Evolutionary conservation across 2,113 vertebrate genomes (phyloP).

Genomic region (Promerops cafer): DNA sequence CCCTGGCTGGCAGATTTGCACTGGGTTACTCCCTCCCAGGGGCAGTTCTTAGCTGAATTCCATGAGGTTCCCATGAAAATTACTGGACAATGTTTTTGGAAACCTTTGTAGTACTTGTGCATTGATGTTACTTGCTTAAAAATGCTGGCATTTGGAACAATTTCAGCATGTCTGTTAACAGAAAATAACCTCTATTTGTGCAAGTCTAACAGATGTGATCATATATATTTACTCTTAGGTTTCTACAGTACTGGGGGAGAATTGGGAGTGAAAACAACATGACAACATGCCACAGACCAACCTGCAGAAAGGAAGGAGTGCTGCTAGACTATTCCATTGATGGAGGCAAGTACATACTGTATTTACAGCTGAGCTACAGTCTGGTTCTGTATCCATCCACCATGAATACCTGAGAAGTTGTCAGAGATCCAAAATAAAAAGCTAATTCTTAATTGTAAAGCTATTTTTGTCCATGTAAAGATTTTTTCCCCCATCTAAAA

Average conservation of each 20-base stretch:
- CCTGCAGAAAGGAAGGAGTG: slow-evolving; percentile 94
- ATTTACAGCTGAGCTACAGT: background rate
- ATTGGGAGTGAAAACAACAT: slow-evolving; percentile 96
- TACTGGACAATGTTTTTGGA: background rate
- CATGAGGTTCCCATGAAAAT: background rate
- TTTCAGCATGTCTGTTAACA: background rate
- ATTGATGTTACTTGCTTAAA: background rate
- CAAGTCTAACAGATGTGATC: background rate
- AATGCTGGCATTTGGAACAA: background rate
- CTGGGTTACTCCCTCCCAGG: background rate
- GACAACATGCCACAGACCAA: slow-evolving; percentile 90
- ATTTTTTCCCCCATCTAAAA: background rate
- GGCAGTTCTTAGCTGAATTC: background rate
- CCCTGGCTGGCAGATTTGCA: background rate
- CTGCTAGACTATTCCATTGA: slow-evolving; percentile 91
- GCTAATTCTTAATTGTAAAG: background rate
- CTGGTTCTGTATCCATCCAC: background rate
- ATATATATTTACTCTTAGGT: slow-evolving; percentile 69
- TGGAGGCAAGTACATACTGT: slow-evolving; percentile 78
- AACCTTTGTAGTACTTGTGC: background rate
- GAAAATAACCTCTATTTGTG: background rate
- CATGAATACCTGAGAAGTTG: background rate
- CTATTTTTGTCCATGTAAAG: background rate
- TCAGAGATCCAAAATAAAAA: background rate
- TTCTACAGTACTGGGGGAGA: slow-evolving; percentile 97